Evolutionary conservation across 1,140 invertebrate species (phyloP).

Genomic region (Venturia canescens): DNA sequence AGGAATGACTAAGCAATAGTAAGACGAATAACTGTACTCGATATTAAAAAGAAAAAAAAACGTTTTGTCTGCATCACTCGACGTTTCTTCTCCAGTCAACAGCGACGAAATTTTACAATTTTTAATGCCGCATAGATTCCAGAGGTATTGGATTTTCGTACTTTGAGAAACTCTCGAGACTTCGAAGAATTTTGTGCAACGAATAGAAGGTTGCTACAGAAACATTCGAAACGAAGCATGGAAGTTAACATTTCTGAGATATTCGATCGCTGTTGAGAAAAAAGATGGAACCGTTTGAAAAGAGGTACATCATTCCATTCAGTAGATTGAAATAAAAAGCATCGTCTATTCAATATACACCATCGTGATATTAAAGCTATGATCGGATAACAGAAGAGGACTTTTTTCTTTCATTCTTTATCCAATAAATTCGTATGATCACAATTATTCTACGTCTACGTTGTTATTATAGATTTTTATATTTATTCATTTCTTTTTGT

Average conservation of each 20-base stretch:
- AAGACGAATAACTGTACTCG: slow-evolving; percentile 1
- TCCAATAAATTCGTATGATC: slow-evolving; percentile 40
- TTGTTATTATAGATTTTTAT: slow-evolving; percentile 16
- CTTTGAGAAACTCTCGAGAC: background rate
- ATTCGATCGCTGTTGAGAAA: slow-evolving; percentile 15
- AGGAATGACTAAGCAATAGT: background rate
- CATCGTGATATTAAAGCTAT: background rate
- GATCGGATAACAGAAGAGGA: background rate
- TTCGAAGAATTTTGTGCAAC: background rate
- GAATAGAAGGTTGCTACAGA: background rate
- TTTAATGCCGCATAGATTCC: no score
- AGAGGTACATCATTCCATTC: slow-evolving; percentile 34
- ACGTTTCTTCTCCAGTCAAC: no score
- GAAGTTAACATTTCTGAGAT: background rate
- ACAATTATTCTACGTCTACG: slow-evolving; percentile 34
- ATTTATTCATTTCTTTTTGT: slow-evolving; percentile 15
- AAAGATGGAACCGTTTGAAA: slow-evolving; percentile 11
- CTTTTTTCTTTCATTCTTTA: slow-evolving; percentile 6
- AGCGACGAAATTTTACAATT: no score
- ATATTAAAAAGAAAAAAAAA: no score
- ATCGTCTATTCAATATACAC: slow-evolving; percentile 5
- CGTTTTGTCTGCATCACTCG: background rate
- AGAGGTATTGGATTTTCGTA: no score
- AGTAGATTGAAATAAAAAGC: slow-evolving; percentile 7
- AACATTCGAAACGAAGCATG: background rate